Evolutionary conservation across 2,797 vertebrate genomes (phyloP), one percentile per base, ranked within the genome.

Genomic region (Peromyscus eremicus): DNA sequence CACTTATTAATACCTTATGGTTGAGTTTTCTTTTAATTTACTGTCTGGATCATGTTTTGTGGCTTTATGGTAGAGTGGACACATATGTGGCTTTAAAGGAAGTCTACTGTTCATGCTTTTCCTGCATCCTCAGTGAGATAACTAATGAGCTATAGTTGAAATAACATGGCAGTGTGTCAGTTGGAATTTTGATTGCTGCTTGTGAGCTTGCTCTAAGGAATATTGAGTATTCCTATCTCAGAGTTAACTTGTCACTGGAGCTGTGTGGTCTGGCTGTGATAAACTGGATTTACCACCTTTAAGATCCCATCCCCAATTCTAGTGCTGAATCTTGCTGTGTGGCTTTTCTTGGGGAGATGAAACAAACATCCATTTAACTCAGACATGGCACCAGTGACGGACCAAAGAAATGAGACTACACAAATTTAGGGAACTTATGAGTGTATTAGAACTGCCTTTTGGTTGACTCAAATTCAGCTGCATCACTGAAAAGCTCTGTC

Each of bases 1-100:
- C 49, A 80, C 34, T 92, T 46, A 83, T 8, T 88, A 70, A 81
- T 79, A 25, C 16, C 19, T 55, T 60, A 43, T 60, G 34, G 16
- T 79, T 92, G 27, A 49, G 40, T 43, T 70, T 70, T 79, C 29
- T 32, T 84, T 79, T 9, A 68, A 19, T 84, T 62, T 68, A 62
- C 43, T 85, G 32, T 52, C 40, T 60, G 27, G 19, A 80, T 89
- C 37, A 60, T 49, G 57, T 75, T 79, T 84, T 57, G 23, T 91
- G 96, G 49, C 64, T 92, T 95, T 89, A 89, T 94, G 83, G 49
- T 34, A 57, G 60, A 88, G n/a, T 76, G 10, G 10, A 34, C 64
- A 1, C 34, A 27, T 40, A 85, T 34, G 6, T 43, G 32, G 76
- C 29, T 96, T 71, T 79, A 66, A 66, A 79, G 80, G 21, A 49